Evolutionary conservation across 2,797 vertebrate genomes (phyloP).

Genomic region (Pipistrellus nathusii): DNA sequence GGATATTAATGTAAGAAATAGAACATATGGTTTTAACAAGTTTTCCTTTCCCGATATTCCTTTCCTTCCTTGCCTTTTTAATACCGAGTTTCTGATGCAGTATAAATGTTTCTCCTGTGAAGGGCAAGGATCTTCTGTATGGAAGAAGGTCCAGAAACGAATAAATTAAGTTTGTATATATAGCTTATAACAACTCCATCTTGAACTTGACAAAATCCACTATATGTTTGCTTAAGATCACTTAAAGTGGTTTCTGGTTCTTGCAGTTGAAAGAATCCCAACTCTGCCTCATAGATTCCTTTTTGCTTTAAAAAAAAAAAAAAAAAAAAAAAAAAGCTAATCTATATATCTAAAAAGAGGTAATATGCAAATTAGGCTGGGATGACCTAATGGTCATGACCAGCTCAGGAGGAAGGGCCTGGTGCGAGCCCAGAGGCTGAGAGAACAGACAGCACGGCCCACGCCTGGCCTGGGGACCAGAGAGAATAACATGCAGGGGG

Average conservation of each 20-base stretch:
- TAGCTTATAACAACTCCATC: neutral
- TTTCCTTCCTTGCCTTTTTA: neutral
- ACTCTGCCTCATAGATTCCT: neutral
- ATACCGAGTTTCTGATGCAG: neutral
- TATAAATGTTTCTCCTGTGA: neutral
- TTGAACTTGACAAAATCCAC: neutral
- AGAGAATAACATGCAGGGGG: no score
- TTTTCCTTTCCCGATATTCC: no score
- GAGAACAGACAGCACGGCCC: no score
- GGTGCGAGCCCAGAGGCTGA: no score
- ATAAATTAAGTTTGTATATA: neutral
- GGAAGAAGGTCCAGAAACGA: neutral
- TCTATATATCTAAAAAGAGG: no score
- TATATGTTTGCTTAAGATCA: neutral
- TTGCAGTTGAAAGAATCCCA: neutral
- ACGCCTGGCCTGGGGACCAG: rapidly evolving
- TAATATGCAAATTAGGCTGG: no score
- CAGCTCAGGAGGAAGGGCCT: no score
- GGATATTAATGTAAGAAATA: neutral
- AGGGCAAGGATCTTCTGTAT: neutral
- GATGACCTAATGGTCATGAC: no score
- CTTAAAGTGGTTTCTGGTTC: neutral
- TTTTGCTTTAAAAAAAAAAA: neutral
- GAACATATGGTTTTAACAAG: neutral
- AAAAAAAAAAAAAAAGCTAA: neutral